Evolutionary conservation across 2,113 vertebrate species (phyloP).

Genomic region (Triplophysa dalaica): DNA sequence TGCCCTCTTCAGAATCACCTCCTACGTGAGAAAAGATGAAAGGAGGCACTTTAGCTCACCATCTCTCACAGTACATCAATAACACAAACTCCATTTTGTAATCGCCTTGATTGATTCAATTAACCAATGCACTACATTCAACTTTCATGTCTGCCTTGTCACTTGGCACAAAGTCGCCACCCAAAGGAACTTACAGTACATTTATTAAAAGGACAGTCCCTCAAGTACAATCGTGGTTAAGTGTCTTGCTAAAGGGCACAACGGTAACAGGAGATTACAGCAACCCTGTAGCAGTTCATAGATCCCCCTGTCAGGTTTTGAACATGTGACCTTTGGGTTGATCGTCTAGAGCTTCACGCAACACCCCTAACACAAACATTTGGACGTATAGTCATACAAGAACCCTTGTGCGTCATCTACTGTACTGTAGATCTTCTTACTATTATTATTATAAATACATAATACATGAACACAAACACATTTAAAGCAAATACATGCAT

Average conservation of each 20-base stretch:
- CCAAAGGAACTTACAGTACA: slow-evolving; percentile 3
- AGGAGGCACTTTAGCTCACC: not conserved
- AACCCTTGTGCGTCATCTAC: slow-evolving; percentile 20
- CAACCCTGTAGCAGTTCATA: slow-evolving; percentile 13
- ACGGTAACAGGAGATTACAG: not conserved
- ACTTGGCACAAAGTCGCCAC: not conserved
- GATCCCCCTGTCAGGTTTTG: not conserved
- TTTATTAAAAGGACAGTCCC: not conserved
- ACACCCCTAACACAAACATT: slow-evolving; percentile 3
- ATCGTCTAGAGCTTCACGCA: not conserved
- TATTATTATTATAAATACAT: slow-evolving; percentile 34
- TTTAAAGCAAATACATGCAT: slow-evolving; percentile 36
- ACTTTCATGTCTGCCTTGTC: not conserved
- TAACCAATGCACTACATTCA: not conserved
- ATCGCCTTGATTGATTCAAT: not conserved
- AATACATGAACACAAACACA: slow-evolving; percentile 53
- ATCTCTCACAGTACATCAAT: not conserved
- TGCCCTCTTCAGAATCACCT: slow-evolving; percentile 89
- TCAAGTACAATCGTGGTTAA: slow-evolving; percentile 12
- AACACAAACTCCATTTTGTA: not conserved
- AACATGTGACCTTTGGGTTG: slow-evolving; percentile 27
- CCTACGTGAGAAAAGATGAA: slow-evolving; percentile 65
- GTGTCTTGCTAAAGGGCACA: not conserved
- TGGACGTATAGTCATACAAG: slow-evolving; percentile 18
- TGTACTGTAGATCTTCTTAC: not conserved